A percentile compares a stretch with the other conserved stretches of the same genome.
Evolutionary conservation across 2,888 invertebrate genomes (phyloP).

Genomic region (Sphaeridia pumilis): DNA sequence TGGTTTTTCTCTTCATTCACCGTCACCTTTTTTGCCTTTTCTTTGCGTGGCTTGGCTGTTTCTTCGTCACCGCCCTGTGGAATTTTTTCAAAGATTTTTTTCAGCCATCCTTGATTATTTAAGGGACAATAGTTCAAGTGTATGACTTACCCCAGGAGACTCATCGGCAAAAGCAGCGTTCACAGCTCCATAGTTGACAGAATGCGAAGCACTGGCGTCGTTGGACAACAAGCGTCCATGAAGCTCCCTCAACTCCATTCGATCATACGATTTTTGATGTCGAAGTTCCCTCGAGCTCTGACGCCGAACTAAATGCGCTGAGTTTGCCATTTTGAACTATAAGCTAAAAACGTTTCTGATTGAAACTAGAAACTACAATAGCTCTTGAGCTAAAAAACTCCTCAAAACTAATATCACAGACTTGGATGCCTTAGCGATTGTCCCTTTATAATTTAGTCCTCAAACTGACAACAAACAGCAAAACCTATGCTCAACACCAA

Average conservation of each 20-base stretch:
- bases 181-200: constrained; percentile 66
- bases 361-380: constrained; percentile 3
- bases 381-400: neutral
- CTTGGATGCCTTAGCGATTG: neutral
- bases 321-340: constrained; percentile 62
- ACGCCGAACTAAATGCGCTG: constrained; percentile 73
- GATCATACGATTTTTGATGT: constrained; percentile 67
- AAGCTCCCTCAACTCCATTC: constrained; percentile 69
- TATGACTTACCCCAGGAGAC: constrained; percentile 14
- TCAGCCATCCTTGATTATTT: neutral
- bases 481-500: too few species aligned
- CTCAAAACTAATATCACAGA: neutral
- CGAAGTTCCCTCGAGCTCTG: constrained; percentile 70
- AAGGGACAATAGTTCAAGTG: neutral
- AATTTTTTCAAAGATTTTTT: neutral
- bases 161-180: constrained; percentile 67
- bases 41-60: constrained; percentile 11
- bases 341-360: too few species aligned
- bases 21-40: constrained; percentile 7
- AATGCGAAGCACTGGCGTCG: constrained; percentile 48
- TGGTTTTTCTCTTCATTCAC: constrained; percentile 10
- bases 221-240: constrained; percentile 61
- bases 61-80: constrained; percentile 7
- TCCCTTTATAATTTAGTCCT: too few species aligned
- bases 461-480: too few species aligned